Percentiles rank a stretch among this genome's conserved stretches.
phyloP scores from a whole-genome alignment of 2,888 invertebrate genomes.

The Vandiemenella viatica region DNA sequence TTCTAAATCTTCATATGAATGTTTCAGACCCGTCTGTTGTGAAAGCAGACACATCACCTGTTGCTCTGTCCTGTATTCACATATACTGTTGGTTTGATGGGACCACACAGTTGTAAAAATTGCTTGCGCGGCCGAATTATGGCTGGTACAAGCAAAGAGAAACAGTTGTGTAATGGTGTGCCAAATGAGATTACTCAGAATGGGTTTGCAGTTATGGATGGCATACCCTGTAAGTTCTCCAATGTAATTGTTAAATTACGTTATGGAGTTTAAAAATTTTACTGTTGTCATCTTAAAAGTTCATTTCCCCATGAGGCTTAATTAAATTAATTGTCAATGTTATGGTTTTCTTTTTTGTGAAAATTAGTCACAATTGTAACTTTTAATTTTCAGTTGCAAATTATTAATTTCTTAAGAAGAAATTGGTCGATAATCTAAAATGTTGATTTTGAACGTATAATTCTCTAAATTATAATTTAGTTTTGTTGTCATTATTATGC shows the following conservation, averaged over 20 bases:
- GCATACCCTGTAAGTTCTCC: constrained; percentile 21
- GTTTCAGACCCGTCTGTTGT: constrained; percentile 14
- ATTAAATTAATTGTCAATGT: too few species aligned
- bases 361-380: too few species aligned
- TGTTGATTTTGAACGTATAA: neutral
- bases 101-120: constrained; percentile 37
- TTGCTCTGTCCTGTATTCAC: neutral
- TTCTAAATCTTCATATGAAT: constrained; percentile 1
- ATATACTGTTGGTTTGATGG: constrained; percentile 26
- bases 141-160: constrained; percentile 21
- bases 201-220: constrained; percentile 16
- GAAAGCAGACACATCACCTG: neutral
- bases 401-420: neutral
- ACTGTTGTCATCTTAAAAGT: too few species aligned
- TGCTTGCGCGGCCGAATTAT: constrained; percentile 27
- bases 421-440: neutral
- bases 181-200: constrained; percentile 22
- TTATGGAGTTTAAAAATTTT: too few species aligned
- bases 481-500: too few species aligned
- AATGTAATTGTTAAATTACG: too few species aligned
- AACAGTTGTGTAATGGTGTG: neutral
- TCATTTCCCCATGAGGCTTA: too few species aligned
- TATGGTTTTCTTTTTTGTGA: too few species aligned
- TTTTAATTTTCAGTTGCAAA: neutral
- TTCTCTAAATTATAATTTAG: too few species aligned